Evolutionary conservation across 1,140 invertebrate genomes (phyloP).

Genomic region (Neodiprion virginianus): DNA sequence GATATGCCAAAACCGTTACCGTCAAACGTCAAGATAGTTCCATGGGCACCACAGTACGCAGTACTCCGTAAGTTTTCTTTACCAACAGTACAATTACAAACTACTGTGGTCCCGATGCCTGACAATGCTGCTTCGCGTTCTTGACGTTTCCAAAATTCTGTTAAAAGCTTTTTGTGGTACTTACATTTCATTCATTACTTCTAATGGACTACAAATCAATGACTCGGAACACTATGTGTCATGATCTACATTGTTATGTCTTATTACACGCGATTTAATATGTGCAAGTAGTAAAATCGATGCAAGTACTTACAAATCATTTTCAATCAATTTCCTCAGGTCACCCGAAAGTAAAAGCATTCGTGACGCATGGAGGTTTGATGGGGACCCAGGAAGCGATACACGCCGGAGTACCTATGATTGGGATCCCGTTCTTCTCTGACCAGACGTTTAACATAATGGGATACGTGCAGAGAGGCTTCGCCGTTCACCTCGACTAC

Average conservation of each 20-base stretch:
- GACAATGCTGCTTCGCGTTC: too few species aligned
- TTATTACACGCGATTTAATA: too few species aligned
- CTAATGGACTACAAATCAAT: too few species aligned
- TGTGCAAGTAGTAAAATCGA: too few species aligned
- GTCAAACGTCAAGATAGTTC: constrained; percentile 65
- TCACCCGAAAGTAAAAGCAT: constrained; percentile 42
- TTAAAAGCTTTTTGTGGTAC: too few species aligned
- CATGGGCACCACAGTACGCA: constrained; percentile 71
- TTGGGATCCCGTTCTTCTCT: constrained; percentile 56
- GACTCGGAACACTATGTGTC: too few species aligned
- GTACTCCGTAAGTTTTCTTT: constrained; percentile 61
- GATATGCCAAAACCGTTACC: constrained; percentile 55
- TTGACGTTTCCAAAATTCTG: too few species aligned
- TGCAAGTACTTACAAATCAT: too few species aligned
- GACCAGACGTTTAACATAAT: constrained; percentile 50
- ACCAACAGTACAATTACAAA: too few species aligned
- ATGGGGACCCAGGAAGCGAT: constrained; percentile 58
- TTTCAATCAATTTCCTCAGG: not conserved
- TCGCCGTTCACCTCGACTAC: constrained; percentile 32
- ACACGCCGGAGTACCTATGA: constrained; percentile 57
- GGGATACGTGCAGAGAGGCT: constrained; percentile 25
- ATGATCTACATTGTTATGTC: too few species aligned
- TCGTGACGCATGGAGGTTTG: constrained; percentile 60
- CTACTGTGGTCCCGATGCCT: too few species aligned
- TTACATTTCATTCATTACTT: too few species aligned